phyloP scores from a whole-genome alignment of 2,888 invertebrate species.

The Leptinotarsa tumamoca region DNA sequence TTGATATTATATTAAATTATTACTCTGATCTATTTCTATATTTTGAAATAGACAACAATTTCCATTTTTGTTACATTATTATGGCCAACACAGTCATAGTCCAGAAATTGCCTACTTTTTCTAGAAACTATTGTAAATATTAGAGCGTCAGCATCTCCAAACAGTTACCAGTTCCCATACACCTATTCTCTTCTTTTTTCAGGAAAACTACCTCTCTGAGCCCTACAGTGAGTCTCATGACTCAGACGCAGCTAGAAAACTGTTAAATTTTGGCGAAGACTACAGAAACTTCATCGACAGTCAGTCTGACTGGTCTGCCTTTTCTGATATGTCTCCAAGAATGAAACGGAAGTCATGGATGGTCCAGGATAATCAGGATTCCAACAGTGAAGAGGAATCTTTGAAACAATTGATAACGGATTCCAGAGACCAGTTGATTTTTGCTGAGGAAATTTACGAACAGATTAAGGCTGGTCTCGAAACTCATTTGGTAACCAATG shows the following conservation, averaged over 20 bases:
- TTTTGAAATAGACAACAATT: no score
- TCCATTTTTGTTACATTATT: no score
- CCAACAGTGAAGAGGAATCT: conserved; percentile 63
- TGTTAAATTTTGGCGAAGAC: conserved; percentile 91
- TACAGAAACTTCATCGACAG: conserved; percentile 91
- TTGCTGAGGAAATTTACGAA: conserved; percentile 61
- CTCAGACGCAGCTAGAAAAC: conserved; percentile 84
- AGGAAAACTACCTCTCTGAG: conserved; percentile 93
- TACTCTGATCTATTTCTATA: no score
- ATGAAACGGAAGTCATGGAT: conserved; percentile 57
- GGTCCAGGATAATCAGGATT: conserved; percentile 55
- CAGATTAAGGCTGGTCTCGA: conserved; percentile 60
- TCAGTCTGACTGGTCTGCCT: conserved; percentile 88
- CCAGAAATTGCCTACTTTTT: no score
- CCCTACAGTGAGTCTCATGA: conserved; percentile 90
- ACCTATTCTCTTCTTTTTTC: conserved; percentile 51
- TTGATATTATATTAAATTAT: no score
- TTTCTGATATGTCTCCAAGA: conserved; percentile 68
- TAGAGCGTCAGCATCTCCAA: no score
- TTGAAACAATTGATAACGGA: conserved; percentile 61
- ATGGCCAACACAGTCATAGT: no score
- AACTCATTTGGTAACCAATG: conserved; percentile 60
- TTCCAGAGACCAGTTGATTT: conserved; percentile 61
- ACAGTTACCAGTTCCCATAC: no score
- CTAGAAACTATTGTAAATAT: no score